Evolutionary conservation across 2,888 invertebrate species (phyloP), one percentile per base, ranked within the genome.

Genomic region (Trisateles emortualis): DNA sequence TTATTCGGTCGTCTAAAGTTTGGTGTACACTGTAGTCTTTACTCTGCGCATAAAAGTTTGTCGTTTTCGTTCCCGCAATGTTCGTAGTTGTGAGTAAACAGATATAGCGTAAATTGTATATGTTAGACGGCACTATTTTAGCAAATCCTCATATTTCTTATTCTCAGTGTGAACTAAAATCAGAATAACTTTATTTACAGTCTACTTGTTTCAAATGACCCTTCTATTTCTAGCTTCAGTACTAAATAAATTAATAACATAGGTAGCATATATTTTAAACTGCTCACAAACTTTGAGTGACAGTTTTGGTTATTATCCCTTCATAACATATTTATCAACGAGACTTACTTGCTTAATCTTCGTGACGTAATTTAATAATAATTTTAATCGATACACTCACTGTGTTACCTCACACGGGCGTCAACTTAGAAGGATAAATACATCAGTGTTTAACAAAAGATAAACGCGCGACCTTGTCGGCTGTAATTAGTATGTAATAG

Each of bases 401-500:
- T 22, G 39, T 13, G 19, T n/a, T 26, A 35, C 11, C 26, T 40
- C 32, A 29, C 26, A 11, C 24, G 8, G 19, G n/a, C 24, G 22
- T 33, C 47, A 30, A 19, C 39, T 47, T 30, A 16, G 33, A 55
- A 47, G 30, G 14, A 22, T 38, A 36, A 11, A 35, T 42, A 22
- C 38, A 48, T 52, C 36, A 35, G 50, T 41, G 2, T 39, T 24
- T 41, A 48, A 55, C 26, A 59, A 53, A 41, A 53, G 41, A 54
- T 45, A 41, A 56, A 43, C 43, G 14, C 10, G 22, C 41, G 30
- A 53, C 69, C 62, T 59, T 68, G 53, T 72, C 29, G 3, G 17
- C 11, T 36, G 47, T 59, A 68, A 69, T 69, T 62, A 68, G 59
- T 68, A 64, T 68, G 71, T 72, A 62, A 72, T 65, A 63, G 65